These are phyloP conservation scores for Galbula dea DNA, from an alignment of 2,113 vertebrate genomes.

Conservation along the genomic window DNA sequence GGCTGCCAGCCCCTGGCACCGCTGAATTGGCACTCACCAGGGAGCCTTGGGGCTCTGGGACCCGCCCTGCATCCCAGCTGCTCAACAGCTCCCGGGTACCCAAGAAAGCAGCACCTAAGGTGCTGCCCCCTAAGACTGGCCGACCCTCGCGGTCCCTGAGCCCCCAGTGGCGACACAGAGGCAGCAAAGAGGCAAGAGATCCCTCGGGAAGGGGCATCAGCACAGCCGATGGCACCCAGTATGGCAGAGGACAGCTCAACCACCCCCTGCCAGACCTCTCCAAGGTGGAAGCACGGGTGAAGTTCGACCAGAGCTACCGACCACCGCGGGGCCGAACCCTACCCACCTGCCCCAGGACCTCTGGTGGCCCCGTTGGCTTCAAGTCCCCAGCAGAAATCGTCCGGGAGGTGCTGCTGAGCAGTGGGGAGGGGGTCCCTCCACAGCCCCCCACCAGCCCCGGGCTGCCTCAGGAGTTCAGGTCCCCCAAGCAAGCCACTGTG, in stretches of 20 bases:
- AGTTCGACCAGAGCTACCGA: slow-evolving; percentile 76
- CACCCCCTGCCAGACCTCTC: slow-evolving; percentile 87
- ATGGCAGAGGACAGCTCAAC: slow-evolving; percentile 74
- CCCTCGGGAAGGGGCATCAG: neutral
- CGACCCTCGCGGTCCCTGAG: neutral
- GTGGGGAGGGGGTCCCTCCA: slow-evolving; percentile 9
- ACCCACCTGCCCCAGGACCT: neutral
- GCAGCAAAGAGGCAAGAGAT: neutral
- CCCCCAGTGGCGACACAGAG: neutral
- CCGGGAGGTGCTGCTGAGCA: slow-evolving; percentile 82
- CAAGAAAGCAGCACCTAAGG: neutral
- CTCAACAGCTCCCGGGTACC: neutral
- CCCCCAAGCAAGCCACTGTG: slow-evolving; percentile 77
- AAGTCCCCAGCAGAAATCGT: slow-evolving; percentile 90
- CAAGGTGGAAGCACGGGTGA: slow-evolving; percentile 84
- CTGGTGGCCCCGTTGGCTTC: slow-evolving; percentile 66
- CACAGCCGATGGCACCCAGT: slow-evolving; percentile 37
- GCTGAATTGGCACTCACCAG: neutral
- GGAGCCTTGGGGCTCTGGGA: neutral
- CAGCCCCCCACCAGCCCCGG: neutral
- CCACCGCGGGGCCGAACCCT: slow-evolving; percentile 76
- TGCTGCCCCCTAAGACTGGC: neutral
- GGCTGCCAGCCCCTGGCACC: neutral
- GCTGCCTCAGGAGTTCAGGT: slow-evolving; percentile 81
- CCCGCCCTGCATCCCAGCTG: neutral